Percentiles rank a stretch among this genome's conserved stretches.
Evolutionary conservation across 2,797 vertebrate genomes (phyloP).

Genomic region (Epinephelus coioides): DNA sequence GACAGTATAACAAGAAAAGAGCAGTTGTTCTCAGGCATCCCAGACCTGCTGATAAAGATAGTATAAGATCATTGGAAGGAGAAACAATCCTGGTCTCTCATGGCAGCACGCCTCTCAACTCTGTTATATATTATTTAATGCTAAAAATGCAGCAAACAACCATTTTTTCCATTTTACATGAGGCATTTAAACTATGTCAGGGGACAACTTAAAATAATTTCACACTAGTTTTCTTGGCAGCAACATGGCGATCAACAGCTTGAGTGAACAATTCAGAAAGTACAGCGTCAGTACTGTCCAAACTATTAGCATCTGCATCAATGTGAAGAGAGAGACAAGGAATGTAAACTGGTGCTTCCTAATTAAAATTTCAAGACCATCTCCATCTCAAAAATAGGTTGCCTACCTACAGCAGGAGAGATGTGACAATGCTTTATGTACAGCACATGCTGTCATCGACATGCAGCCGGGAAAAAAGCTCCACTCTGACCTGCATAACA

Average conservation of each 20-base stretch:
- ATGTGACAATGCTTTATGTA: constrained; percentile 49
- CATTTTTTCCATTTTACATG: constrained; percentile 16
- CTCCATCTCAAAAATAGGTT: constrained; percentile 67
- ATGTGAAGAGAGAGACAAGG: constrained; percentile 29
- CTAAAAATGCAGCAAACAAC: constrained; percentile 21
- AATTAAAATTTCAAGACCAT: constrained; percentile 72
- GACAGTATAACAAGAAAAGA: constrained; percentile 56
- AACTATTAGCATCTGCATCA: constrained; percentile 63
- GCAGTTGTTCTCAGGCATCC: constrained; percentile 33
- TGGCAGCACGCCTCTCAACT: not conserved
- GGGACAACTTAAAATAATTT: constrained; percentile 51
- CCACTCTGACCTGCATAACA: constrained; percentile 70
- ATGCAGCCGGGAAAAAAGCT: constrained; percentile 71
- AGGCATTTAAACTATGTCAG: constrained; percentile 43
- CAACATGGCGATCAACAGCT: constrained; percentile 32
- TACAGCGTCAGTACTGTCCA: constrained; percentile 23
- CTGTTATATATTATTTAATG: constrained; percentile 14
- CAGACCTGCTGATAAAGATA: constrained; percentile 30
- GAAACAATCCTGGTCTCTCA: constrained; percentile 17
- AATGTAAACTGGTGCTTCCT: constrained; percentile 60
- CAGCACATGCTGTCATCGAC: constrained; percentile 71
- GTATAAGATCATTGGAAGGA: constrained; percentile 33
- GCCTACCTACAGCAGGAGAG: constrained; percentile 51
- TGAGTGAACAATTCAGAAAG: constrained; percentile 48
- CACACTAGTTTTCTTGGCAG: constrained; percentile 52